These are phyloP conservation scores for Epizoanthus rinbou DNA, from an alignment of 92 coral and sea anemone species.

Conservation along the genomic window DNA sequence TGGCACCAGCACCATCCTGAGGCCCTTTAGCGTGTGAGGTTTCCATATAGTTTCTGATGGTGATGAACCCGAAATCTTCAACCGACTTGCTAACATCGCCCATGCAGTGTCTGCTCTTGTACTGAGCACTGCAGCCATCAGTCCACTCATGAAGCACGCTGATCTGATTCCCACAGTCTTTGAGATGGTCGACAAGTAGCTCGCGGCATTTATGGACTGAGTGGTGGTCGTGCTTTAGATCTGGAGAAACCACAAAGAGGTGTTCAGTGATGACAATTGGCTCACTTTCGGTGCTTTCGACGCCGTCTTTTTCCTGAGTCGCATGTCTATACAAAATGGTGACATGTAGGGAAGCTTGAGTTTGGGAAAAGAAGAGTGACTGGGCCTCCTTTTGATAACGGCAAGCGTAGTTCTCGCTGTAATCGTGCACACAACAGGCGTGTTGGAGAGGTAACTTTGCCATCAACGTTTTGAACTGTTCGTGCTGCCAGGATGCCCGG, in stretches of 20 bases:
- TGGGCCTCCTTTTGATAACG: conserved; percentile 36
- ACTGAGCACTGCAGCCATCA: conserved; percentile 55
- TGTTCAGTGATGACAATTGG: conserved; percentile 40
- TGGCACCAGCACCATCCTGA: neutral
- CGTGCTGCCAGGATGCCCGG: conserved; percentile 58
- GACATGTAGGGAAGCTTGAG: conserved; percentile 66
- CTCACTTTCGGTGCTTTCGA: conserved; percentile 31
- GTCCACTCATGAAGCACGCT: conserved; percentile 57
- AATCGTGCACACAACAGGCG: conserved; percentile 46
- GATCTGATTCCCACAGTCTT: neutral
- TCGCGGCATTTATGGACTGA: conserved; percentile 29
- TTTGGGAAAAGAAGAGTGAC: conserved; percentile 36
- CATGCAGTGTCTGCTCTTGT: conserved; percentile 50
- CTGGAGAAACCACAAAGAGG: conserved; percentile 37
- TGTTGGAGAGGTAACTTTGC: conserved; percentile 51
- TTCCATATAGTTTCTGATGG: neutral
- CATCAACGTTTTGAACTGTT: conserved; percentile 28
- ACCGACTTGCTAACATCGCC: neutral
- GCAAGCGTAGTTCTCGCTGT: conserved; percentile 47
- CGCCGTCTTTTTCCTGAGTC: conserved; percentile 14
- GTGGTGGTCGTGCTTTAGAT: conserved; percentile 44
- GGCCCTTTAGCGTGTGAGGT: conserved; percentile 9
- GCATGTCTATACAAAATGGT: conserved; percentile 59
- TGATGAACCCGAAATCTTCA: neutral
- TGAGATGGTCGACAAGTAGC: conserved; percentile 16